Percentiles rank a stretch among this genome's conserved stretches.
Evolutionary conservation across 1,140 invertebrate genomes (phyloP).

Genomic region (Drosophila pruinosa): DNA sequence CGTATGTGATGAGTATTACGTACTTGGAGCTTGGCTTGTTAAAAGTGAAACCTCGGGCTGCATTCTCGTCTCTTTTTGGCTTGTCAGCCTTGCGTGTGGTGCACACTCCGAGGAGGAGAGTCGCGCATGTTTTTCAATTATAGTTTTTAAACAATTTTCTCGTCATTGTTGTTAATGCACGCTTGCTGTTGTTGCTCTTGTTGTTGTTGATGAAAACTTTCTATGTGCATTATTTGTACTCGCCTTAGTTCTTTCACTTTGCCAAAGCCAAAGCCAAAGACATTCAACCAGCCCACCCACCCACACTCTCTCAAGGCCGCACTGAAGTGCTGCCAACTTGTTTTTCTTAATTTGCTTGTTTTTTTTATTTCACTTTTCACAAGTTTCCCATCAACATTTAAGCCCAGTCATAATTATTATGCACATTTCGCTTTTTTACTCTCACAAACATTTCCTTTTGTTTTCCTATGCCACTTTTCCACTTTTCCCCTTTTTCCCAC

Average conservation of each 20-base stretch:
- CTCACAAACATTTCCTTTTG: conserved; percentile 32
- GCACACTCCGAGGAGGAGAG: neutral
- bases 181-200: conserved; percentile 20
- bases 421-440: conserved; percentile 53
- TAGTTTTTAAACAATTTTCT: conserved; percentile 75
- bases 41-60: conserved; percentile 64
- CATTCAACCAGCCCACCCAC: conserved; percentile 32
- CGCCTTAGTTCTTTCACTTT: conserved; percentile 64
- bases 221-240: conserved; percentile 52
- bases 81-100: conserved; percentile 4
- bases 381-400: conserved; percentile 70
- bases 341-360: conserved; percentile 21
- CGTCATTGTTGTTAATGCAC: conserved; percentile 67
- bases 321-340: conserved; percentile 49
- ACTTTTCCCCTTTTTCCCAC: neutral
- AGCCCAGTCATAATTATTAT: conserved; percentile 67
- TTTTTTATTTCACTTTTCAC: conserved; percentile 41
- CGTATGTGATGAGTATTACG: conserved; percentile 18
- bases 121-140: conserved; percentile 61
- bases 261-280: conserved; percentile 1
- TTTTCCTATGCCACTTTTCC: neutral
- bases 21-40: conserved; percentile 1
- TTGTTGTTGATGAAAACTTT: conserved; percentile 69
- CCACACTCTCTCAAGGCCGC: conserved; percentile 35
- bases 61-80: neutral